Evolutionary conservation across 2,888 invertebrate species (phyloP), one percentile per base, ranked within the genome.

Genomic region (Limulus polyphemus): DNA sequence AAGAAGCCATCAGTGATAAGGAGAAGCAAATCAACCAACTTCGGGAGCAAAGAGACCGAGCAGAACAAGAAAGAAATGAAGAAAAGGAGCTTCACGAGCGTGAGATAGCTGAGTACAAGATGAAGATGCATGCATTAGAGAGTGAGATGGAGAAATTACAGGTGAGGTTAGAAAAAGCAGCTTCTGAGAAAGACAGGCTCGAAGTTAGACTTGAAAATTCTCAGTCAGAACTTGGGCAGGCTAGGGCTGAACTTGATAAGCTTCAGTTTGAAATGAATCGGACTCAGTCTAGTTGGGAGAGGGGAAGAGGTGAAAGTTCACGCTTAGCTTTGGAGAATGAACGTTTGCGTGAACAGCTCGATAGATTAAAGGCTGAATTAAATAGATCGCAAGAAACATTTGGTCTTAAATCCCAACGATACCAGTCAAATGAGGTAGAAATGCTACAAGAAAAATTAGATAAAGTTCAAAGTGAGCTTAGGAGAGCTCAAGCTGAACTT

Each of bases 1-100:
- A 97, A 80, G 95, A 95, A 79, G 91, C 91, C 13, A 90, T 97
- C 71, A 87, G 88, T 58, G 97, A 97, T 75, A 95, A 95, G 79
- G 97, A 98, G 74, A 93, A 93, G 76, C 97, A 97, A 80, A 94
- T 99, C 81, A 86, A 88, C 70, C 94, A 93, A 75, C 79, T 95
- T 67, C 80, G 90, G 70, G 95, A 98, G 74, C 95, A 97, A 75
- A 82, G 95, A 74, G 95, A 97, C 74, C 83, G 94, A 71, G 90
- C 93, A 54, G 95, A 97, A 78, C 88, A 91, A 71, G 97, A 98
- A 73, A 90, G 94, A 75, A 88, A 91, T 70, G 97, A 97, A 78
- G 97, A 98, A 77, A 82, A 93, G 68, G 95, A 95, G 73, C 80
- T 91, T 16, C 91, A 92, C 75, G 91, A 93, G 76, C 83, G 93